These are phyloP conservation scores for Acropora yongei DNA, from an alignment of 64 coral and sea anemone genomes.

Conservation along the genomic window DNA sequence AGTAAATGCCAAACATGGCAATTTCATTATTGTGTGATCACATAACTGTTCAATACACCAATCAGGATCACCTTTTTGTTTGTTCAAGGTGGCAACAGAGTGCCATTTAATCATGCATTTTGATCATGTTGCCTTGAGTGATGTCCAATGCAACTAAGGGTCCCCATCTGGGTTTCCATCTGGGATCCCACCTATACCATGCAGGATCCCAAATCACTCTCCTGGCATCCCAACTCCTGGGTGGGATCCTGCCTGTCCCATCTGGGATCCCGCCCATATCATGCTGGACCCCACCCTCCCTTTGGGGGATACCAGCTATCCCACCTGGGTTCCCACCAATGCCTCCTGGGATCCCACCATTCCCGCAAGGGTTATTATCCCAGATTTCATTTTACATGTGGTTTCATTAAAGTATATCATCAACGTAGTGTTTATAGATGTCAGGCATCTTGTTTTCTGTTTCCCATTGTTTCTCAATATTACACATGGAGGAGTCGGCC, in stretches of 20 bases:
- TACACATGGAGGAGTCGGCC: too few relatives aligned
- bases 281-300: too few relatives aligned
- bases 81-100: background rate
- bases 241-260: background rate
- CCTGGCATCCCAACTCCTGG: too few relatives aligned
- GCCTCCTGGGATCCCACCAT: too few relatives aligned
- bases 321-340: too few relatives aligned
- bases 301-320: too few relatives aligned
- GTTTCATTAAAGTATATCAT: too few relatives aligned
- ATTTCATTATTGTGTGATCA: background rate
- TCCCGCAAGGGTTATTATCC: background rate
- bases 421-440: too few relatives aligned
- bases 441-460: too few relatives aligned
- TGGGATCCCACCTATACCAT: background rate
- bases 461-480: too few relatives aligned
- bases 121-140: background rate
- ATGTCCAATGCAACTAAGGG: background rate
- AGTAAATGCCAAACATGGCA: too few relatives aligned
- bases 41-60: background rate
- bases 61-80: background rate
- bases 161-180: background rate
- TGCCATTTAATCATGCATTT: background rate
- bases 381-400: background rate
- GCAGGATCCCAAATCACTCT: background rate
- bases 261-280: too few relatives aligned